Evolutionary conservation across 2,797 vertebrate genomes (phyloP), one percentile per base, ranked within the genome.

Genomic region (Mus spretus): DNA sequence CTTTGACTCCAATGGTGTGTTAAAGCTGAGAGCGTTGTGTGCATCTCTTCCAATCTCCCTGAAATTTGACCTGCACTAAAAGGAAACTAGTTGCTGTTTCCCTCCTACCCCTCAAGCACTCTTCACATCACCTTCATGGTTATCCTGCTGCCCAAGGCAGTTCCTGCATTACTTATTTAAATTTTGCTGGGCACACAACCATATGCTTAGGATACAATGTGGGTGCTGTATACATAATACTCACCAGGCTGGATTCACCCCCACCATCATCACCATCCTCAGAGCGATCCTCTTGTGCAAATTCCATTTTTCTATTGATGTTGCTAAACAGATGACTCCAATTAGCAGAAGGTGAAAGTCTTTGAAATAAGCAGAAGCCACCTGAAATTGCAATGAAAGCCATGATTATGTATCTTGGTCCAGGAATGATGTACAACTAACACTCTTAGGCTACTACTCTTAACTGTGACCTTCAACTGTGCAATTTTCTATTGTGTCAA

Each of bases 221-320:
- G 83, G 75, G 61, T 94, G 85, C 50, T 93, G 9, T 44, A 31
- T 91, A 31, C 31, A 75, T 22, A 91, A 40, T 10, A 97, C 98
- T 98, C 98, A 99, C 99, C 99, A 99, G 95, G 98, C 99, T 91
- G 99, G 99, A 97, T 99, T 99, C 92, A 99, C 99, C 94, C 99
- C 99, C 97, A 99, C 99, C 91, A 99, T 65, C 97, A 99, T 99
- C 98, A 99, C 99, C 97, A 99, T 99, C 97, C 91, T 99, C 97
- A 99, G 98, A 94, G 99, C 99, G 65, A 99, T 99, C 96, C 99
- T 98, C 93, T 98, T 99, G 96, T 99, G 99, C 79, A 99, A 99
- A 97, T 99, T 99, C 99, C 99, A 99, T 98, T 99, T 99, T 98
- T 99, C 99, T 96, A 99, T 99, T 93, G 99, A 99, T 0, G 99